Evolutionary conservation across 2,797 vertebrate genomes (phyloP).

Genomic region (Falco novaeseelandiae): DNA sequence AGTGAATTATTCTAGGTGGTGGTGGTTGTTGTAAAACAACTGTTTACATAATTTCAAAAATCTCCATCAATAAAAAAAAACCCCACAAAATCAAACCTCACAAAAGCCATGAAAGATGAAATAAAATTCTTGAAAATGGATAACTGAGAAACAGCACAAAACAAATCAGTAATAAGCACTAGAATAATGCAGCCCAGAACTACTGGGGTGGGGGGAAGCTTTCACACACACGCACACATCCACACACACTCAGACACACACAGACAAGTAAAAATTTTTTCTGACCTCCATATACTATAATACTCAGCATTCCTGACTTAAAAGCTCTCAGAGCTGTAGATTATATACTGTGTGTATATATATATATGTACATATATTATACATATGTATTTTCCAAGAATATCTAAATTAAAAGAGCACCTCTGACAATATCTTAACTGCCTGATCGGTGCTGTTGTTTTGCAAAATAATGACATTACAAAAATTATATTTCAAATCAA

Average conservation of each 20-base stretch:
- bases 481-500: conserved; percentile 74
- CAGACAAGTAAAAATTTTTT: conserved; percentile 76
- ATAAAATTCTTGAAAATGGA: conserved; percentile 45
- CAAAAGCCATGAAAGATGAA: conserved; percentile 49
- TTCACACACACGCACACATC: conserved; percentile 10
- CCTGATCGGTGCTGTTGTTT: conserved; percentile 74
- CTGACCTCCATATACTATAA: conserved; percentile 82
- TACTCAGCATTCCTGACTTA: conserved; percentile 84
- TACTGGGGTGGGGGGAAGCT: conserved; percentile 57
- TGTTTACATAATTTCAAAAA: conserved; percentile 51
- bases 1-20: conserved; percentile 27
- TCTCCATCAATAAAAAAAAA: conserved; percentile 45
- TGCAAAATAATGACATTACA: conserved; percentile 79
- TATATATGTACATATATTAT: conserved; percentile 81
- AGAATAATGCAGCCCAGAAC: conserved; percentile 73
- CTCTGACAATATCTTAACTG: conserved; percentile 80
- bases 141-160: conserved; percentile 70
- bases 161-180: conserved; percentile 69
- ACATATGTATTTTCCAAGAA: conserved; percentile 78
- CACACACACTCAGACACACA: conserved; percentile 51
- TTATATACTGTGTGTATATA: conserved; percentile 84
- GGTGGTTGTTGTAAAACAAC: conserved; percentile 52
- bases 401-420: conserved; percentile 82
- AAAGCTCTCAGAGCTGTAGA: conserved; percentile 84
- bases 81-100: conserved; percentile 25